Conservation (phyloP, 2,888 invertebrate species). For the Stenotaenia linearis region DNA sequence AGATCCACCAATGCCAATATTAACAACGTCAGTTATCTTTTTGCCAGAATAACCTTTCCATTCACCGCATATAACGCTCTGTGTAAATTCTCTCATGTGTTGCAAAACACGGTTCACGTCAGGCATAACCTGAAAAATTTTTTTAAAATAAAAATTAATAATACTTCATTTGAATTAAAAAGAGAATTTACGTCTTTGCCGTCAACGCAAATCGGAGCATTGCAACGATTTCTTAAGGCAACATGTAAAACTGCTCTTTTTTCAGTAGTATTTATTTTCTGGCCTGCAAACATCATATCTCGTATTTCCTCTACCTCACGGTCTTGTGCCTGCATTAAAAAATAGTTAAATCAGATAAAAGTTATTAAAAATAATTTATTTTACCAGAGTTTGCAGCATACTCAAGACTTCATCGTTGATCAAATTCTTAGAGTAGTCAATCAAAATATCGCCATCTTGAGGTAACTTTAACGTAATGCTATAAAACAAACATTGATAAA, state of each 20-base stretch:
- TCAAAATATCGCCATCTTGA: conserved; percentile 78
- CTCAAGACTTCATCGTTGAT: conserved; percentile 69
- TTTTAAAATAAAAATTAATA: neutral
- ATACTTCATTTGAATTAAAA: neutral
- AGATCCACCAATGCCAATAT: conserved; percentile 99
- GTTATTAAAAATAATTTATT: conserved; percentile 28
- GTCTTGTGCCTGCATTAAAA: conserved; percentile 55
- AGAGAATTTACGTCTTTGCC: conserved; percentile 67
- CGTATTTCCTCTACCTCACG: conserved; percentile 78
- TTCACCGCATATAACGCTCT: conserved; percentile 59
- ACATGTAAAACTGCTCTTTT: conserved; percentile 90
- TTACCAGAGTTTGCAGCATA: conserved; percentile 73
- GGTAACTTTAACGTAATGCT: conserved; percentile 72
- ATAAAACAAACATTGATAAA: too few species aligned
- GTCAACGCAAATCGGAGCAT: conserved; percentile 71
- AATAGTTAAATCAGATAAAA: neutral
- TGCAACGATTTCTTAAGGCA: conserved; percentile 81
- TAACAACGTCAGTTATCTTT: conserved; percentile 91
- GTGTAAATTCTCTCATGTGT: conserved; percentile 92
- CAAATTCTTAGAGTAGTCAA: conserved; percentile 97
- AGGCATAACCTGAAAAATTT: conserved; percentile 61
- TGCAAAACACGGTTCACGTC: conserved; percentile 83
- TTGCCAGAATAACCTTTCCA: conserved; percentile 81
- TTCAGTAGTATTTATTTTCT: conserved; percentile 97
- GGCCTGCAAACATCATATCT: conserved; percentile 83